Evolutionary conservation across 2,888 invertebrate species (phyloP).

Genomic region (Linnaemya tessellans): DNA sequence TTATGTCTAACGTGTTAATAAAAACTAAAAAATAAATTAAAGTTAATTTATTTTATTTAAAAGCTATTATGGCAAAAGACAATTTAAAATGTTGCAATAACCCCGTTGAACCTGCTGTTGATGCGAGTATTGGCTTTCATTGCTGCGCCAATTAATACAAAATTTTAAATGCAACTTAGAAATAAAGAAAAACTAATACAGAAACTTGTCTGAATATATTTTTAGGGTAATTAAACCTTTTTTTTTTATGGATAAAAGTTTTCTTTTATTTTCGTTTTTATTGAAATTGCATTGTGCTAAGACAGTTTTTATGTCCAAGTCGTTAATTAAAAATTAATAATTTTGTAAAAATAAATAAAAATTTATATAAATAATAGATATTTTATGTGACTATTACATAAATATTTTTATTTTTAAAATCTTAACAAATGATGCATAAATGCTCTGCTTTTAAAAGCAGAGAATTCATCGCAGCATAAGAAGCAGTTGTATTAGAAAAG

Average conservation of each 20-base stretch:
- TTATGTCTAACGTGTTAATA: too few relatives aligned
- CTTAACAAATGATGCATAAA: neutral
- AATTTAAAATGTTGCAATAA: neutral
- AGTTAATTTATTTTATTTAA: too few relatives aligned
- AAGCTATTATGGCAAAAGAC: too few relatives aligned
- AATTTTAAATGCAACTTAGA: neutral
- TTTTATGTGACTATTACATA: too few relatives aligned
- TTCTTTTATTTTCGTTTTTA: neutral
- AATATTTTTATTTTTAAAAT: neutral
- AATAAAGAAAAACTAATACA: neutral
- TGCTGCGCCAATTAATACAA: neutral
- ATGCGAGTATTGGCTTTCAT: neutral
- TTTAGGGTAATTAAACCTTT: neutral
- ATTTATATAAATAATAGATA: neutral
- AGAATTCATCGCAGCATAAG: neutral
- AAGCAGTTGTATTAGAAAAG: neutral
- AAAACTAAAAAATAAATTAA: too few relatives aligned
- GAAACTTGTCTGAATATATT: neutral
- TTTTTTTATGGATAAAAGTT: neutral
- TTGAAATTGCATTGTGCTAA: neutral
- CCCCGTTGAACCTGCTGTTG: neutral
- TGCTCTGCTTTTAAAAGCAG: neutral
- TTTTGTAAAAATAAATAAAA: neutral
- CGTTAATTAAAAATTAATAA: neutral
- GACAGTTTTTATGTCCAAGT: neutral